Evolutionary conservation across 2,888 invertebrate genomes (phyloP).

Genomic region (Dichetophora obliterata): DNA sequence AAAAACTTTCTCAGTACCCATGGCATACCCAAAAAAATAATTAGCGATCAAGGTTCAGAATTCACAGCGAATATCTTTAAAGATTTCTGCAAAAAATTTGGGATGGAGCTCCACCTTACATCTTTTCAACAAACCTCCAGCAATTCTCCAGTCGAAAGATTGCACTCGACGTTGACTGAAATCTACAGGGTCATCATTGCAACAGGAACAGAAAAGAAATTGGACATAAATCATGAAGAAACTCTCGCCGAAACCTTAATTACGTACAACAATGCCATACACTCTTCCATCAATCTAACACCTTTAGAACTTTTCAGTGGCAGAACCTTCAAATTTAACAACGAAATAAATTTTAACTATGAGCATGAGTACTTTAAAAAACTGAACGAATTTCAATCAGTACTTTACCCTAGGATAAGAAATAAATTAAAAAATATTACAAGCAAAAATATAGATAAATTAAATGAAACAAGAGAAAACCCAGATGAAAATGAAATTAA

Average conservation of each 20-base stretch:
- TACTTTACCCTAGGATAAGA: conserved; percentile 37
- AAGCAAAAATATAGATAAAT: too few species aligned
- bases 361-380: neutral
- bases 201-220: too few species aligned
- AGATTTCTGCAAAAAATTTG: too few species aligned
- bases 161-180: too few species aligned
- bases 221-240: too few species aligned
- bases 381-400: neutral
- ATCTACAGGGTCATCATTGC: neutral
- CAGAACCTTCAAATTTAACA: conserved; percentile 42
- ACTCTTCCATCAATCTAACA: neutral
- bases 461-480: too few species aligned
- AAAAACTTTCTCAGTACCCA: conserved; percentile 43
- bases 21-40: conserved; percentile 43
- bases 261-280: neutral
- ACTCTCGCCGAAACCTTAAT: conserved; percentile 41
- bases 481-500: too few species aligned
- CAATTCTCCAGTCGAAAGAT: too few species aligned
- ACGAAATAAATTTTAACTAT: neutral
- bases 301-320: conserved; percentile 44
- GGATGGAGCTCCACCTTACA: conserved; percentile 23
- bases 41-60: conserved; percentile 42
- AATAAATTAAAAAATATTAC: conserved; percentile 15
- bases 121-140: conserved; percentile 16
- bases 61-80: conserved; percentile 6